phyloP scores from a whole-genome alignment of 2,888 invertebrate genomes.

The Agrilus biguttatus region DNA sequence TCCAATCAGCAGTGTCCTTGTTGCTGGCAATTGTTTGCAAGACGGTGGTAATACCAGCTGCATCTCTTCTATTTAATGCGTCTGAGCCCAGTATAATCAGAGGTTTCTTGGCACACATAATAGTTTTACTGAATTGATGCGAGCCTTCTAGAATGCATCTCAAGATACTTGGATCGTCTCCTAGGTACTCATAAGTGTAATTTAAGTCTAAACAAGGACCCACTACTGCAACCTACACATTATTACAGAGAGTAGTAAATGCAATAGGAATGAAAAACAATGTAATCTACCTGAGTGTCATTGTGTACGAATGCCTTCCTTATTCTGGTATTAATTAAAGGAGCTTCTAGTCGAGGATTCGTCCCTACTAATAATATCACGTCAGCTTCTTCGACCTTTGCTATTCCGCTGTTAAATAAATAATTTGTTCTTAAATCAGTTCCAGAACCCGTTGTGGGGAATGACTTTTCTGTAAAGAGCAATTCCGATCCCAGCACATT shows the following conservation, averaged over 20 bases:
- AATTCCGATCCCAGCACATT: constrained; percentile 77
- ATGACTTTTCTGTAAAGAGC: constrained; percentile 81
- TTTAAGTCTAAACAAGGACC: constrained; percentile 87
- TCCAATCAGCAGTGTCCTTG: constrained; percentile 40
- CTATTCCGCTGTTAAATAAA: constrained; percentile 79
- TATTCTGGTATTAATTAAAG: constrained; percentile 86
- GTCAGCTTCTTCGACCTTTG: constrained; percentile 86
- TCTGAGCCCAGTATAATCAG: constrained; percentile 84
- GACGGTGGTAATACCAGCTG: constrained; percentile 58
- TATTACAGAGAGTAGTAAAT: too few relatives aligned
- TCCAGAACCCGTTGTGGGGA: constrained; percentile 66
- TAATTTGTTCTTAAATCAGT: constrained; percentile 86
- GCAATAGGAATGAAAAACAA: too few relatives aligned
- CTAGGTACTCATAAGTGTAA: constrained; percentile 85
- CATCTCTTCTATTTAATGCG: constrained; percentile 63
- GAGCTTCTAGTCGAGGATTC: constrained; percentile 95
- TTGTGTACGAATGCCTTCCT: constrained; percentile 93
- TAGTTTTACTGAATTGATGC: constrained; percentile 52
- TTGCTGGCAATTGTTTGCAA: constrained; percentile 56
- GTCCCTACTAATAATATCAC: constrained; percentile 85
- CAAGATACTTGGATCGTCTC: constrained; percentile 61
- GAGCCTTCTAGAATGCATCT: constrained; percentile 57
- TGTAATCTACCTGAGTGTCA: constrained; percentile 46
- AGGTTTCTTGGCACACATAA: constrained; percentile 72
- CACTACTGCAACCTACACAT: constrained; percentile 53